Evolutionary conservation across 2,113 vertebrate species (phyloP), one percentile per base, ranked within the genome.

Genomic region (Clarias batrachus): DNA sequence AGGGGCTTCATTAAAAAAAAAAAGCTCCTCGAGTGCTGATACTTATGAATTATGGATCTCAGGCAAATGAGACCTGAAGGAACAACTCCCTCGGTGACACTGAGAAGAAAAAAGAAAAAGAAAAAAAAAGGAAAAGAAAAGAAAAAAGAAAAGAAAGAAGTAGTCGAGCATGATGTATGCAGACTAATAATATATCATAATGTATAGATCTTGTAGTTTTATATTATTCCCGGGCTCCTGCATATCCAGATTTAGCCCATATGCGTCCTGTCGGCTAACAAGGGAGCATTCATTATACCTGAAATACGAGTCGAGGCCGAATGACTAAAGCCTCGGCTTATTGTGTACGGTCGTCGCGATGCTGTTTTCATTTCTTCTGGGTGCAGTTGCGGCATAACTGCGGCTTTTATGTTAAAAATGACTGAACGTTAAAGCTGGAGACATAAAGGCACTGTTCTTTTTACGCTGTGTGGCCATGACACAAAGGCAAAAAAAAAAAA

Each of bases 21-120:
- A 76, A 85, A 71, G 79, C 85, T 84, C 85, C 84, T 84, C 83
- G 30, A 88, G 73, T 76, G 82, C 85, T 84, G 82, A 90, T 84
- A 88, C 89, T 84, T 86, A 88, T 90, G 89, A 90, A 90, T 88
- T 86, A 90, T 90, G 89, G 89, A 90, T 88, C 82, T 84, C 81
- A 82, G 86, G 85, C 85, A 88, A 90, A 90, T 90, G 83, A 84
- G 82, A 88, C 84, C 76, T 82, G 81, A 59, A 83, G 30, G 63
- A 81, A 90, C 85, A 87, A 83, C 37, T 83, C 84, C 83, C 83
- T 66, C 17, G 27, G 66, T 82, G 83, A 89, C 78, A 80, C 57
- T 80, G 76, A 79, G 80, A 73, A 73, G 16, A 63, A 79, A 13
- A 56, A 23, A 85, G 27, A 33, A 23, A 48, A 48, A 48, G 8